Conservation (phyloP, 2,888 invertebrate genomes). For the Tortrix viridana region DNA sequence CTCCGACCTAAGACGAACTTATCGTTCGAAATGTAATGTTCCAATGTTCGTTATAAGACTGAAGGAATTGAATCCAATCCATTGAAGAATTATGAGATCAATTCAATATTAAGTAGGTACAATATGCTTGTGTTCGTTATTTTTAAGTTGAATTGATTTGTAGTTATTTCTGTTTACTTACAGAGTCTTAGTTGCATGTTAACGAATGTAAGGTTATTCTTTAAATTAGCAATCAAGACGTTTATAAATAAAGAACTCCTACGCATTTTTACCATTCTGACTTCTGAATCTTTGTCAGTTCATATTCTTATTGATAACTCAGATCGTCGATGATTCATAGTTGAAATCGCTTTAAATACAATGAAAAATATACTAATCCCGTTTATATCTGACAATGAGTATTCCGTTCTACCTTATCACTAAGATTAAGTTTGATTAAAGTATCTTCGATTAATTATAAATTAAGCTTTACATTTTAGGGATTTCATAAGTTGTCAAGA, state of each 20-base stretch:
- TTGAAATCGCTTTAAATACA: slow-evolving; percentile 9
- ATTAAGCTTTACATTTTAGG: slow-evolving; percentile 12
- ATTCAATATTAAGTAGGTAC: slow-evolving; percentile 24
- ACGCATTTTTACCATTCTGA: slow-evolving; percentile 8
- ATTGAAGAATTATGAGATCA: slow-evolving; percentile 19
- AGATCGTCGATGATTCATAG: slow-evolving; percentile 10
- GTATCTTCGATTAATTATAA: slow-evolving; percentile 9
- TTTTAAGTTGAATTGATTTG: slow-evolving; percentile 24
- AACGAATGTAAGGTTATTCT: neutral
- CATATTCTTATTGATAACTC: neutral
- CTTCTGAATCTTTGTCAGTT: too few relatives aligned
- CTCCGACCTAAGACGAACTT: too few relatives aligned
- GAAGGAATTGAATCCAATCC: slow-evolving; percentile 47
- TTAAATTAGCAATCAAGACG: neutral
- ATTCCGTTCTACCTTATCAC: slow-evolving; percentile 20
- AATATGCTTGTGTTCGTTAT: slow-evolving; percentile 33
- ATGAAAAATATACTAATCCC: neutral
- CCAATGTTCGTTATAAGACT: slow-evolving; percentile 60
- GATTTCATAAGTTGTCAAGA: slow-evolving; percentile 24
- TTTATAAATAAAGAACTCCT: neutral
- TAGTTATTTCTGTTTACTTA: neutral
- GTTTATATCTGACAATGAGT: slow-evolving; percentile 18
- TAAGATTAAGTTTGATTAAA: slow-evolving; percentile 24
- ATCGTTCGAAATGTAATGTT: slow-evolving; percentile 43
- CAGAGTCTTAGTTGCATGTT: slow-evolving; percentile 18